Evolutionary conservation across 2,888 invertebrate species (phyloP).

Genomic region (Sialis fuliginosa): DNA sequence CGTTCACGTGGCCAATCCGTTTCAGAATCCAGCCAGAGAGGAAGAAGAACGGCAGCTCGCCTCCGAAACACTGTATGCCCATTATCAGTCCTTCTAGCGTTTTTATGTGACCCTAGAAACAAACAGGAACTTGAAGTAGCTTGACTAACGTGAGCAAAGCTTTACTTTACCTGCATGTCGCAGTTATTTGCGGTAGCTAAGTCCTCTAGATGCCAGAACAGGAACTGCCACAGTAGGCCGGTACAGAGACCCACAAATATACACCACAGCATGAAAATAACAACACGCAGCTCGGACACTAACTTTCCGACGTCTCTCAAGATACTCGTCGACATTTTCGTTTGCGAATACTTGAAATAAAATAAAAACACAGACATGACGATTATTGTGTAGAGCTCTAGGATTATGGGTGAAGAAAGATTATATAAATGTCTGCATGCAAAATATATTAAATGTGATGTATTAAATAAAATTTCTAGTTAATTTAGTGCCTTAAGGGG

Average conservation of each 20-base stretch:
- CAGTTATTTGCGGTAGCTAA: constrained; percentile 31
- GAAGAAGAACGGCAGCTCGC: constrained; percentile 77
- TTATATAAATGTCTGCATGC: too few species aligned
- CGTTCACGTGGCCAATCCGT: constrained; percentile 61
- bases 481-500: too few species aligned
- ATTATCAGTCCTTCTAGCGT: constrained; percentile 56
- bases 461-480: too few species aligned
- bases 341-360: constrained; percentile 38
- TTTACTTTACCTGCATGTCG: constrained; percentile 16
- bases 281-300: constrained; percentile 43
- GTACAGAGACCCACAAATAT: constrained; percentile 68
- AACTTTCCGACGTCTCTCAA: constrained; percentile 48
- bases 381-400: neutral
- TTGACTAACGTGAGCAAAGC: constrained; percentile 22
- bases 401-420: neutral
- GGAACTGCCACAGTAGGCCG: constrained; percentile 71
- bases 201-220: constrained; percentile 72
- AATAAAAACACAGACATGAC: constrained; percentile 5
- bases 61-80: constrained; percentile 64
- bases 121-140: constrained; percentile 19
- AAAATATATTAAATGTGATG: too few species aligned
- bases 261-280: constrained; percentile 65
- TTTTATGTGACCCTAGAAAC: constrained; percentile 39
- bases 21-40: constrained; percentile 60
- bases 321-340: constrained; percentile 45